Conservation (phyloP, 1,140 invertebrate species). For the Pseudomyrmex dendroicus region DNA sequence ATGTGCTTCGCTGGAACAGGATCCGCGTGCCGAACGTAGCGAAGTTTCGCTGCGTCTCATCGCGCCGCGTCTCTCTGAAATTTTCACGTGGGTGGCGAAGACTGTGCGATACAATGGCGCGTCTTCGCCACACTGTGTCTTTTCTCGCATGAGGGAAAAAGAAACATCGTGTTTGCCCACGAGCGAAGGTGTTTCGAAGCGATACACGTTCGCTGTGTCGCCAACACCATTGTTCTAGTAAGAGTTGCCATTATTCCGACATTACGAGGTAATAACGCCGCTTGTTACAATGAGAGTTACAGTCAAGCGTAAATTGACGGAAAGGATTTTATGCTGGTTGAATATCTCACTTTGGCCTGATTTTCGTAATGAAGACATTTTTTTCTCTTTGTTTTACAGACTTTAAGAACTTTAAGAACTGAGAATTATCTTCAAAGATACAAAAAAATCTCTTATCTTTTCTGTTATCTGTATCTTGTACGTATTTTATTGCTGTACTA, state of each 20-base stretch:
- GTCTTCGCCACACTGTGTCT: constrained; percentile 55
- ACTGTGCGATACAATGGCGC: constrained; percentile 62
- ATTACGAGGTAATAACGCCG: constrained; percentile 72
- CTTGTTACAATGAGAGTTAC: constrained; percentile 77
- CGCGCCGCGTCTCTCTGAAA: constrained; percentile 40
- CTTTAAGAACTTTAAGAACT: too few species aligned
- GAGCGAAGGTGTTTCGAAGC: constrained; percentile 55
- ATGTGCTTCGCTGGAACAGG: constrained; percentile 18
- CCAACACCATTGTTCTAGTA: constrained; percentile 72
- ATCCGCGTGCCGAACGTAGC: constrained; percentile 7
- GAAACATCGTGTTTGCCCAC: constrained; percentile 67
- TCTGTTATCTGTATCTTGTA: neutral
- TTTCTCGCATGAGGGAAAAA: constrained; percentile 56
- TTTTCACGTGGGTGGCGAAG: constrained; percentile 64
- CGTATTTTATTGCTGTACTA: neutral
- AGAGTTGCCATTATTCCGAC: constrained; percentile 69
- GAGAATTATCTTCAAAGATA: too few species aligned
- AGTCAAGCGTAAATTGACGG: constrained; percentile 49
- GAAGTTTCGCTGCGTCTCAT: constrained; percentile 37
- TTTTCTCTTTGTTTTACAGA: neutral
- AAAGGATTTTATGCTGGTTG: neutral
- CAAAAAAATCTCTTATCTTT: too few species aligned
- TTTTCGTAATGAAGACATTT: neutral
- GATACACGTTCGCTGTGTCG: constrained; percentile 52
- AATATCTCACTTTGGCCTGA: constrained; percentile 1